Evolutionary conservation across 1,140 invertebrate genomes (phyloP).

Genomic region (Chrysomallon squamiferum): DNA sequence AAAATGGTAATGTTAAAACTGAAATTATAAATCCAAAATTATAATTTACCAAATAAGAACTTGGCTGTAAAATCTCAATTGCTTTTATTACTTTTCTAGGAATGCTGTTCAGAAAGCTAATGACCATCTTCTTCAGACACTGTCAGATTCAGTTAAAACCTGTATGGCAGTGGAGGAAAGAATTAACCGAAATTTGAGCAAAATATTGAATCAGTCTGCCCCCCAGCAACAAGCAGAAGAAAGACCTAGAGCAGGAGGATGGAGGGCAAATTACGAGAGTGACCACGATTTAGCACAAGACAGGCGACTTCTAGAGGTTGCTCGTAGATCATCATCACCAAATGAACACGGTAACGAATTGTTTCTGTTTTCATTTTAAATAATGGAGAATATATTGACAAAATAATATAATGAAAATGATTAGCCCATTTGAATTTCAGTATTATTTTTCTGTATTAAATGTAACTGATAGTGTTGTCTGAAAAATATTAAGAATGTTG

Average conservation of each 20-base stretch:
- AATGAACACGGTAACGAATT: conserved; percentile 1
- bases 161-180: conserved; percentile 52
- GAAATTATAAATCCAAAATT: no score
- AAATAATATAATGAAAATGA: no score
- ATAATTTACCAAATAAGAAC: no score
- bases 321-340: conserved; percentile 13
- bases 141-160: conserved; percentile 53
- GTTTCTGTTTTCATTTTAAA: no score
- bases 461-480: no score
- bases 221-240: neutral
- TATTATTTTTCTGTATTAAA: no score
- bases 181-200: conserved; percentile 46
- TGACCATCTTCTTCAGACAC: conserved; percentile 48
- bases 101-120: conserved; percentile 48
- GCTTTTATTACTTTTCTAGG: no score
- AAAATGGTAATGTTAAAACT: no score
- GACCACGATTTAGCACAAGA: neutral
- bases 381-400: no score
- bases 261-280: neutral
- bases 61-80: no score
- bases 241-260: neutral
- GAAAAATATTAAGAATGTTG: no score
- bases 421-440: no score
- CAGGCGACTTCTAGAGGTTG: conserved; percentile 10
- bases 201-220: conserved; percentile 18